phyloP scores from a whole-genome alignment of 2,797 vertebrate genomes.

The Champsocephalus esox region DNA sequence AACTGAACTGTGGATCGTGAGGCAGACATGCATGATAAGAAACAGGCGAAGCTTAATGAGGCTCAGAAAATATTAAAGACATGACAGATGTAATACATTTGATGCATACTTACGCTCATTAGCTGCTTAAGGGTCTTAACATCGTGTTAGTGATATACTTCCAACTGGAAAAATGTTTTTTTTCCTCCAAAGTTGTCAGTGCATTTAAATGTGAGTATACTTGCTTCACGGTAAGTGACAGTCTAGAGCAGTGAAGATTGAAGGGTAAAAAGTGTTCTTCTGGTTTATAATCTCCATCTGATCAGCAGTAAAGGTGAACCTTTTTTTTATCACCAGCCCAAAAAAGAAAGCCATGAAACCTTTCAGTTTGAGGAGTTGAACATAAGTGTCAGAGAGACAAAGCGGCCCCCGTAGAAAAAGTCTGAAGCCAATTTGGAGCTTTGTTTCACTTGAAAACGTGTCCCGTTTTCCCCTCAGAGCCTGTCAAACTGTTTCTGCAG shows the following conservation, averaged over 20 bases:
- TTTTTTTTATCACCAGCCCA: slow-evolving; percentile 2
- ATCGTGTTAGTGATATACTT: not conserved
- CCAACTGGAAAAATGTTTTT: not conserved
- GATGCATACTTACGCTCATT: slow-evolving; percentile 8
- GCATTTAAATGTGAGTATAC: not conserved
- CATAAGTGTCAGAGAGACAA: slow-evolving; percentile 10
- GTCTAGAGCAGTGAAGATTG: not conserved
- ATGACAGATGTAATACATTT: slow-evolving; percentile 4
- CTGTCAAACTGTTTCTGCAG: slow-evolving; percentile 29
- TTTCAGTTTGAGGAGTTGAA: not conserved
- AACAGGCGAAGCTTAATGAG: slow-evolving; percentile 3
- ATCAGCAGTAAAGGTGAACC: slow-evolving; percentile 1
- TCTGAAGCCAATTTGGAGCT: slow-evolving; percentile 23
- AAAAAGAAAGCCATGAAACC: slow-evolving; percentile 2
- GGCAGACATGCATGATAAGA: slow-evolving; percentile 2
- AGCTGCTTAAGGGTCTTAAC: not conserved
- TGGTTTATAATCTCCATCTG: not conserved
- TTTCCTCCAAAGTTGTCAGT: no score
- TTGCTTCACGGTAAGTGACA: not conserved
- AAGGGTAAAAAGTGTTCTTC: not conserved
- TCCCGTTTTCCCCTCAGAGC: slow-evolving; percentile 4
- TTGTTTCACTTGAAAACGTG: slow-evolving; percentile 35
- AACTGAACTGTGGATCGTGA: slow-evolving; percentile 14
- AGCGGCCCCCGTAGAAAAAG: not conserved
- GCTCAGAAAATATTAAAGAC: not conserved